Conservation (phyloP, 2,113 vertebrate species). For the Chrysemys picta region DNA sequence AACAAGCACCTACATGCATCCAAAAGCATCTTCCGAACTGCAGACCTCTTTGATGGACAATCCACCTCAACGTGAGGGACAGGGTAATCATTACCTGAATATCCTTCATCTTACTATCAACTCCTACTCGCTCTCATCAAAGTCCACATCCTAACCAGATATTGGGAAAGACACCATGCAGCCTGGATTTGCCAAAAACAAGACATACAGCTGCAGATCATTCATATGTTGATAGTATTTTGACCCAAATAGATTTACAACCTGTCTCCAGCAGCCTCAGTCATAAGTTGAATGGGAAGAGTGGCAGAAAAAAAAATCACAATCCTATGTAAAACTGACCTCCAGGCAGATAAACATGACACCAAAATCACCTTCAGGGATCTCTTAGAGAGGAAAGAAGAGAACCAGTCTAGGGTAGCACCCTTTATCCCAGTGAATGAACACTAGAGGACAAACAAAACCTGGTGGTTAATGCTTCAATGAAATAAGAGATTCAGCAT, state of each 20-base stretch:
- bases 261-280: background rate
- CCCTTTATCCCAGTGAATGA: background rate
- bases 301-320: background rate
- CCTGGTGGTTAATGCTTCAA: background rate
- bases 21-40: background rate
- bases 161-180: background rate
- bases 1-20: background rate
- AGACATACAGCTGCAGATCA: rapidly evolving
- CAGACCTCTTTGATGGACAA: background rate
- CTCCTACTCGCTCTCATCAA: background rate
- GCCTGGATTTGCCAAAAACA: background rate
- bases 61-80: background rate
- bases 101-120: background rate
- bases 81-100: background rate
- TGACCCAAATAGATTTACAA: background rate
- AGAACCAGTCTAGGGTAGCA: background rate
- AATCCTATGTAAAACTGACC: rapidly evolving
- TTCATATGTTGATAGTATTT: background rate
- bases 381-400: background rate
- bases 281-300: background rate
- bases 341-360: background rate
- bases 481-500: background rate
- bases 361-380: background rate
- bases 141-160: background rate
- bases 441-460: background rate